Base-by-base conservation (phyloP, 1,140 invertebrate species). In the Drosophila ercepeae region DNA sequence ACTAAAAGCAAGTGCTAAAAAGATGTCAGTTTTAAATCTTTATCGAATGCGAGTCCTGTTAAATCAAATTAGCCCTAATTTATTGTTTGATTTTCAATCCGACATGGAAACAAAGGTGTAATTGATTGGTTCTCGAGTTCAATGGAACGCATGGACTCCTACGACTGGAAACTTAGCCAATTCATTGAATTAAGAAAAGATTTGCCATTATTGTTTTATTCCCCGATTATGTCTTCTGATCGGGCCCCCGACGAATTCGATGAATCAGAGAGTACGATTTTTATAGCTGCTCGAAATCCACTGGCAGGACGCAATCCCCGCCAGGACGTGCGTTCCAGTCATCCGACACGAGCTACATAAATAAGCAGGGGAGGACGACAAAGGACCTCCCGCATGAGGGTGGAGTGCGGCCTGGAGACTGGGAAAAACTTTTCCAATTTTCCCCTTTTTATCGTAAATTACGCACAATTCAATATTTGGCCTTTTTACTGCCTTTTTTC, bases 361-460 rank as follows among this genome's bases (percentile, higher is more conserved):
- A 86, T 82, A 89, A 89, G 60, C 45, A 49, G 76, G 69, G 16
- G 42, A 60, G 49, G 55, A 55, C 55, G 75, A 72, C 49, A 64
- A 74, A 52, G 36, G 36, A 39, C 36, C 36, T 39, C 51, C 55
- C 39, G 39, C 45, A 8, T 72, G 51, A 46, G 23, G 34, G 42
- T 50, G 36, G 51, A 45, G 23, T 42, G 42, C 45, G 36, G 51
- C 14, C 3, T n/a, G 23, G 21, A 48, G 39, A 21, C 25, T 45
- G 52, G 44, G 23, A 36, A 53, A 89, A 89, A 89, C 88, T 89
- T 89, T 89, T 89, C 88, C 88, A 89, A 89, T 89, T 89, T 89
- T 89, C 88, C 88, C 88, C 88, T 89, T 89, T 89, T 89, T 89
- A 89, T 88, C 86, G 81, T 88, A 89, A 89, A 89, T 89, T 89